Base-by-base conservation (phyloP, 2,113 vertebrate genomes). In the Clarias gariepinus region DNA sequence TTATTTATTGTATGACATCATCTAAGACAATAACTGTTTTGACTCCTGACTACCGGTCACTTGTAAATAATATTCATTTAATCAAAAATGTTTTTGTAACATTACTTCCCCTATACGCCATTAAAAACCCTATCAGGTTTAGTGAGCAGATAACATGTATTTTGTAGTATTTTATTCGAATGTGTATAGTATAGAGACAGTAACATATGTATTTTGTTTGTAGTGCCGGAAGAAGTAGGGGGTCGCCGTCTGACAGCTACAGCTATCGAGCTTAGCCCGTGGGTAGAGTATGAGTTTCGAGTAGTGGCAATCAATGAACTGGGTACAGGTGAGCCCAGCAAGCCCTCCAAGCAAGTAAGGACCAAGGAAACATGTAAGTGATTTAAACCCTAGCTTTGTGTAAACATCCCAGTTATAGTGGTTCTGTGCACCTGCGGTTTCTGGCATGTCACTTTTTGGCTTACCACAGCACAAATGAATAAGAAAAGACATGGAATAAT, bases 241-340 rank as follows among this genome's bases (percentile, higher is more conserved):
- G 98, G 98, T 83, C 94, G 94, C 83, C 97, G 94, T 0, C 95
- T 98, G 93, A 98, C 96, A n/a, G 97, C 98, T 0, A 97, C 96
- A 0, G 98, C 98, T 91, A 97, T 96, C 89, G 96, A 97, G 71
- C 93, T 99, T 91, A 99, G 96, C 93, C 97, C 98, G 0, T 99
- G 98, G 98, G 98, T 99, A 1, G 98, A 99, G 88, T 99, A 98
- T 16, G 97, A 99, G 88, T 99, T 98, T 92, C 93, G 98, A 25
- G 96, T 97, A 0, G 96, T 99, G 86, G 98, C 97, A 0, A 96
- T 96, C 94, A 99, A 98, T 73, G 91, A 94, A 23, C 95, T 99
- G 16, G 98, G 98, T 57, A 98, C 97, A 0, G 98, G 98, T 57
- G 98, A 99, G 55, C 97, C 98, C 90, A 99, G 98, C 94, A 95